These are phyloP conservation scores for Cephalopachus bancanus DNA, from an alignment of 2,797 vertebrate species.

Conservation along the genomic window DNA sequence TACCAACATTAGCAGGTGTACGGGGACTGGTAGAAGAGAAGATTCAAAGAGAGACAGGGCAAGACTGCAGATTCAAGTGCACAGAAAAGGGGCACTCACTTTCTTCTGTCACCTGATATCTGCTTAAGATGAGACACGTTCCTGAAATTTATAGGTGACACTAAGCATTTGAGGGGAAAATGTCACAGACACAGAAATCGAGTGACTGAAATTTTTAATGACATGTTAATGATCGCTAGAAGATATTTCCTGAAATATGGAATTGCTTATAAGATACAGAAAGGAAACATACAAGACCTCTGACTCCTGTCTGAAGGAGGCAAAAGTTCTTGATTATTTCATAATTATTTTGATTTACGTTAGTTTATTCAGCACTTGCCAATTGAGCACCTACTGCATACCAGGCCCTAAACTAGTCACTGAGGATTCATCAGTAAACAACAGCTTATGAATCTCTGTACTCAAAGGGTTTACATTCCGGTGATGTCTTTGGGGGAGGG, in stretches of 20 bases:
- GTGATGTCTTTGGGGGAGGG: not conserved
- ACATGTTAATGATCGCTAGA: not conserved
- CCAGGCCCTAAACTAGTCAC: not conserved
- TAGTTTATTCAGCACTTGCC: not conserved
- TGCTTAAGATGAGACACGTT: not conserved
- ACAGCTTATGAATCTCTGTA: not conserved
- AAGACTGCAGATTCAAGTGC: not conserved
- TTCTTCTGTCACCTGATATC: not conserved
- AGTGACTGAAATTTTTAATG: not conserved
- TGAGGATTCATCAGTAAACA: not conserved
- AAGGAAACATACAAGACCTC: conserved; percentile 3
- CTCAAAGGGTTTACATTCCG: not conserved
- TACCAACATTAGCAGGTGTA: not conserved
- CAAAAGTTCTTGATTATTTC: not conserved
- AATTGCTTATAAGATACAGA: not conserved
- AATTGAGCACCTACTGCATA: not conserved
- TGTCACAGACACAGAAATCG: not conserved
- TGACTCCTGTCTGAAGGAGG: not conserved
- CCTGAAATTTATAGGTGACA: not conserved
- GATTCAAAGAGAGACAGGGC: not conserved
- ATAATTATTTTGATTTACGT: not conserved
- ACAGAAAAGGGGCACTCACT: not conserved
- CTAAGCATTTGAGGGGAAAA: not conserved
- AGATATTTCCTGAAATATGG: not conserved
- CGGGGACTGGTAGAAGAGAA: not conserved